phyloP scores from a whole-genome alignment of 2,113 vertebrate species.

The Eolophus roseicapilla region DNA sequence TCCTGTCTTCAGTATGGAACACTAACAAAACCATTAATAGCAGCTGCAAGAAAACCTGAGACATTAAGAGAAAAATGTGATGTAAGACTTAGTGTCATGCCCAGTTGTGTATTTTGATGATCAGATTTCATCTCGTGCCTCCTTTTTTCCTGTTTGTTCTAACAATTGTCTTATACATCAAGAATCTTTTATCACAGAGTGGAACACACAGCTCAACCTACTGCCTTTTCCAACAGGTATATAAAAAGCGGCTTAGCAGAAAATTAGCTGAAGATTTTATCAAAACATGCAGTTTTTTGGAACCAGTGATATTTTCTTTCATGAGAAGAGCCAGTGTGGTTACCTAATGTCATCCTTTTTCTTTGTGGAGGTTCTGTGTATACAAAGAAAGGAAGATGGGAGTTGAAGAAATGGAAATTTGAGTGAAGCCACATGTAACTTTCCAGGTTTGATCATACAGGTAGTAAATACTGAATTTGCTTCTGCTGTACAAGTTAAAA shows the following conservation, averaged over 20 bases:
- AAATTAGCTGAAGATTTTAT: neutral
- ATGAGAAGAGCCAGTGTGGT: neutral
- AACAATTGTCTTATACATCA: neutral
- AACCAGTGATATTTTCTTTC: neutral
- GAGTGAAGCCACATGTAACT: neutral
- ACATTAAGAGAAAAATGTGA: neutral
- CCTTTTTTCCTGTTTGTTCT: neutral
- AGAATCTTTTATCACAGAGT: neutral
- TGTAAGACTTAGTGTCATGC: rapidly evolving
- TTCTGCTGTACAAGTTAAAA: neutral
- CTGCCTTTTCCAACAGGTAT: neutral
- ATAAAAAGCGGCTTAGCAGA: neutral
- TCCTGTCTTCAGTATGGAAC: neutral
- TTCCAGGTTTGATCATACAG: neutral
- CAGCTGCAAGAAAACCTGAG: neutral
- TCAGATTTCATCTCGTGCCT: neutral
- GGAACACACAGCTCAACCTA: neutral
- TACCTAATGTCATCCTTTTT: neutral
- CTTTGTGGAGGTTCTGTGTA: neutral
- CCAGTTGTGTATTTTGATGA: neutral
- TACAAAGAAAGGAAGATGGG: neutral
- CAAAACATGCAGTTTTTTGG: neutral
- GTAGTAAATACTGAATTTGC: neutral
- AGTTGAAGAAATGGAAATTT: neutral
- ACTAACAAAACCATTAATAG: neutral